Evolutionary conservation across 2,113 vertebrate genomes (phyloP).

Genomic region (Prietella phreatophila): DNA sequence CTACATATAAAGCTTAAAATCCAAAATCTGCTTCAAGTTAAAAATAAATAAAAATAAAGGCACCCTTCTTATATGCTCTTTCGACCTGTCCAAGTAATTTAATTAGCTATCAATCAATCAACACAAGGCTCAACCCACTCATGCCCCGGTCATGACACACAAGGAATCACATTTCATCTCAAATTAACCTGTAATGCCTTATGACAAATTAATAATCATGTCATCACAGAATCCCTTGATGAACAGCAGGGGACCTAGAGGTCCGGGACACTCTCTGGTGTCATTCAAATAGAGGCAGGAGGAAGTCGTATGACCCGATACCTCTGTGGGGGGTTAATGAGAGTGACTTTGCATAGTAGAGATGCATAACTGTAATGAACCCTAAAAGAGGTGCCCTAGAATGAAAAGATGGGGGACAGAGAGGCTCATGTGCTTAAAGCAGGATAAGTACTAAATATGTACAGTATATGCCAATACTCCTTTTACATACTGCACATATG

Average conservation of each 20-base stretch:
- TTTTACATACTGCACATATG: not conserved
- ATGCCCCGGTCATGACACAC: not conserved
- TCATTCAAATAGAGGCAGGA: constrained; percentile 10
- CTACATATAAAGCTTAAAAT: not conserved
- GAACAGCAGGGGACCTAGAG: not conserved
- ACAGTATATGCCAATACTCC: not conserved
- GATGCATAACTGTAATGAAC: not conserved
- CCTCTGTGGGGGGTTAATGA: constrained; percentile 5
- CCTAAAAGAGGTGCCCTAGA: not conserved
- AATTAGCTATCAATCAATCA: constrained; percentile 8
- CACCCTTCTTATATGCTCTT: not conserved
- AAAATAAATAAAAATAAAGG: not conserved
- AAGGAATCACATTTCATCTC: not conserved
- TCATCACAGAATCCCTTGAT: not conserved
- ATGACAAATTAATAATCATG: constrained; percentile 25
- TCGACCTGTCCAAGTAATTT: not conserved
- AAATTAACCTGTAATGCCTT: not conserved
- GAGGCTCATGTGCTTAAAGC: not conserved
- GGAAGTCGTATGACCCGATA: not conserved
- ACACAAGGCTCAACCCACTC: not conserved
- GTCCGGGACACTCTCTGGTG: not conserved
- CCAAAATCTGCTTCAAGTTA: not conserved
- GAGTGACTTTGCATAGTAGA: not conserved
- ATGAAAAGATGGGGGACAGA: not conserved
- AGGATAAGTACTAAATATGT: not conserved